Conservation (phyloP, 2,797 vertebrate genomes). For the Enteromius thamalakanensis region DNA sequence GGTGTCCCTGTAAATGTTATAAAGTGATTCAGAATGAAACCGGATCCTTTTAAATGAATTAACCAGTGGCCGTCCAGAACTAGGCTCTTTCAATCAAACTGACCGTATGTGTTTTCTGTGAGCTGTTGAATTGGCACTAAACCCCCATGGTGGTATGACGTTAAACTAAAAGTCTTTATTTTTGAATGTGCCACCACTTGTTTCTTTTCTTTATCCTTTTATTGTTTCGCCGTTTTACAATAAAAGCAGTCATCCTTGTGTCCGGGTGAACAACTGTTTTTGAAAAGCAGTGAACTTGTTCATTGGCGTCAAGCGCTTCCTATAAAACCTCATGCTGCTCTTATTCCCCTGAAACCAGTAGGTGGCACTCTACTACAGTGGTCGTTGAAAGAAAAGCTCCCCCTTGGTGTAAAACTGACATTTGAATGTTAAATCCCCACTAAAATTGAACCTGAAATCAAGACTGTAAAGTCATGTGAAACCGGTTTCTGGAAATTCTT, state of each 20-base stretch:
- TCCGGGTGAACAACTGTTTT: background rate
- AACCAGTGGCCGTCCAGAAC: background rate
- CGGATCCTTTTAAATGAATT: background rate
- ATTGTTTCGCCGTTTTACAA: constrained; percentile 38
- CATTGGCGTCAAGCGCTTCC: background rate
- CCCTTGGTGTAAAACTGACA: constrained; percentile 13
- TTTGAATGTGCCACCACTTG: constrained; percentile 8
- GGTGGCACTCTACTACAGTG: constrained; percentile 38
- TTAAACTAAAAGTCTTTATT: constrained; percentile 18
- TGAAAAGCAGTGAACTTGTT: background rate
- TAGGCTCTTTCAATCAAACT: background rate
- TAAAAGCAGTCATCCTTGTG: constrained; percentile 2
- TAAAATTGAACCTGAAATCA: constrained; percentile 1
- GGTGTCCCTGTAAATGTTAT: constrained; percentile 16
- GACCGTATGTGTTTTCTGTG: background rate
- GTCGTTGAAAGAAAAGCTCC: background rate
- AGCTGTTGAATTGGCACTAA: constrained; percentile 15
- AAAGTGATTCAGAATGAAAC: constrained; percentile 24
- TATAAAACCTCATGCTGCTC: constrained; percentile 17
- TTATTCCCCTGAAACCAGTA: constrained; percentile 37
- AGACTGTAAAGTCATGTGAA: background rate
- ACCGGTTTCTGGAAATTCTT: background rate
- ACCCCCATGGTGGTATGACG: constrained; percentile 39
- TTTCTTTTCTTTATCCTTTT: background rate
- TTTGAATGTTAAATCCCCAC: constrained; percentile 32